Percentiles rank a stretch among this genome's conserved stretches.
Evolutionary conservation across 2,113 vertebrate genomes (phyloP).

Genomic region (Hyperopisus bebe): DNA sequence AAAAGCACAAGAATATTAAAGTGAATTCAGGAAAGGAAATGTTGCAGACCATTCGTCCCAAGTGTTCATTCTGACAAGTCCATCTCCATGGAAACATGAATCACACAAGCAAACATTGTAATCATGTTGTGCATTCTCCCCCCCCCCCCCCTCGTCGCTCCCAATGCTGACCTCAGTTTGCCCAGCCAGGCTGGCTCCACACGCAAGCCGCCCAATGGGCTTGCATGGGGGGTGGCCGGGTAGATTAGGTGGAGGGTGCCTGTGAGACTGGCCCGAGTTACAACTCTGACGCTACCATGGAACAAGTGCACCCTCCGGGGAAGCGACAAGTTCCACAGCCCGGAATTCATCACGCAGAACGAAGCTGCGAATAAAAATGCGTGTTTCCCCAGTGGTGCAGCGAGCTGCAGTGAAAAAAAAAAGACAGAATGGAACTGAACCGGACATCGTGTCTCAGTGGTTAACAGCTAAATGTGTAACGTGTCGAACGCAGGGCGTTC

Average conservation of each 20-base stretch:
- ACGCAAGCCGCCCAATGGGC: background rate
- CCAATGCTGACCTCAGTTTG: constrained; percentile 8
- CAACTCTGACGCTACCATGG: background rate
- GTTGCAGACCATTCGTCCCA: background rate
- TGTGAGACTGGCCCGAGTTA: background rate
- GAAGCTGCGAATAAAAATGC: background rate
- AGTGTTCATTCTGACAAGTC: constrained; percentile 16
- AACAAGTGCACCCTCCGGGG: background rate
- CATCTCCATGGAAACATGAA: constrained; percentile 5
- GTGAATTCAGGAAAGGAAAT: background rate
- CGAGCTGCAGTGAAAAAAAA: background rate
- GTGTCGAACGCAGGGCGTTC: background rate
- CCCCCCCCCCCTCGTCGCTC: background rate
- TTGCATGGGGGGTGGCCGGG: background rate
- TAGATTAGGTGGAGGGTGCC: background rate
- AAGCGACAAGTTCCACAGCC: background rate
- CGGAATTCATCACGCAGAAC: background rate
- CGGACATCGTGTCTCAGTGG: background rate
- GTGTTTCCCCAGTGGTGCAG: background rate
- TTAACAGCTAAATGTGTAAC: background rate
- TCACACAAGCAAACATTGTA: constrained; percentile 13
- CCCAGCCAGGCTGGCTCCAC: background rate
- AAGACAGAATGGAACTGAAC: background rate
- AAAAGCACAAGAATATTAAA: background rate
- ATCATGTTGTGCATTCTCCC: constrained; percentile 8